Evolutionary conservation across 1,140 invertebrate species (phyloP).

Genomic region (Xylocopa sonorina): DNA sequence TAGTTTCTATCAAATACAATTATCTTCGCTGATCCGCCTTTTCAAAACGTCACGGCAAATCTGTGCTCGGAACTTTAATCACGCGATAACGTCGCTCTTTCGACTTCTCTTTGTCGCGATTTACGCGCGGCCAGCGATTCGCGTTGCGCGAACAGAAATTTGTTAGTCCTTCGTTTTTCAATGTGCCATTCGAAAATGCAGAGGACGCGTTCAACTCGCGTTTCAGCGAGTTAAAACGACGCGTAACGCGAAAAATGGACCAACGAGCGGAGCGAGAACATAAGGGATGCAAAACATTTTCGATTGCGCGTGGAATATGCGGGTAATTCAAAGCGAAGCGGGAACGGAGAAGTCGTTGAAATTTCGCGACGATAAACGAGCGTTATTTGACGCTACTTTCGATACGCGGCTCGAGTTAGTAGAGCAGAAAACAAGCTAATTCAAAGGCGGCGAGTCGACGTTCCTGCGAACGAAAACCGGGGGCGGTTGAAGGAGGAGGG

Average conservation of each 20-base stretch:
- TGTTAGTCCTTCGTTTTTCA: too few species aligned
- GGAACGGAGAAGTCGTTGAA: neutral
- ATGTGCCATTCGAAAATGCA: too few species aligned
- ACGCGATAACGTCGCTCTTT: too few species aligned
- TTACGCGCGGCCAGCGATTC: too few species aligned
- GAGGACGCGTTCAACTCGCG: too few species aligned
- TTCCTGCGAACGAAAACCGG: slow-evolving; percentile 35
- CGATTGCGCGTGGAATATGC: neutral
- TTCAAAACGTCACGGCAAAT: too few species aligned
- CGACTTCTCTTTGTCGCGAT: too few species aligned
- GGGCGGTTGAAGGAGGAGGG: slow-evolving; percentile 32
- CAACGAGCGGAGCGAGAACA: neutral
- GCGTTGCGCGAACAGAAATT: too few species aligned
- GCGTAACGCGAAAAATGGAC: too few species aligned
- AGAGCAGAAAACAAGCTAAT: slow-evolving; percentile 51
- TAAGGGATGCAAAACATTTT: neutral
- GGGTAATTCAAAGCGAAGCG: neutral
- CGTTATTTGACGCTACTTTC: slow-evolving; percentile 38
- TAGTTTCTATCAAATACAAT: neutral
- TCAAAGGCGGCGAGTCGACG: slow-evolving; percentile 22
- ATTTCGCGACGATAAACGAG: slow-evolving; percentile 22
- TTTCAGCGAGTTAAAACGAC: neutral
- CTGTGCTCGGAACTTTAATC: too few species aligned
- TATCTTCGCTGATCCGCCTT: neutral
- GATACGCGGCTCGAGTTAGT: slow-evolving; percentile 30